Evolutionary conservation across 2,797 vertebrate genomes (phyloP).

Genomic region (Sebastes taczanowskii): DNA sequence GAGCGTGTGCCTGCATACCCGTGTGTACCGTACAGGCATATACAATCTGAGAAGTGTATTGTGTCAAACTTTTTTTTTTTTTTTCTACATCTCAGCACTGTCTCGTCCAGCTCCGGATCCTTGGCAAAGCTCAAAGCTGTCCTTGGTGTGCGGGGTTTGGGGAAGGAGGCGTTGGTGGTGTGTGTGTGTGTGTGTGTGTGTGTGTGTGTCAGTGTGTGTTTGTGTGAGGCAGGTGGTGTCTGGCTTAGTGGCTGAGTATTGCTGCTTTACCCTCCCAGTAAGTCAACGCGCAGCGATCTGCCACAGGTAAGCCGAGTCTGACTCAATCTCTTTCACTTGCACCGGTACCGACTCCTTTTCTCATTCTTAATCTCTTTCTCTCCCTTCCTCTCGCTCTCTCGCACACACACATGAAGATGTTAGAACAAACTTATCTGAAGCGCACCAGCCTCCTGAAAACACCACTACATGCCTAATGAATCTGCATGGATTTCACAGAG

Average conservation of each 20-base stretch:
- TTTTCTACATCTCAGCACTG: background rate
- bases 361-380: slow-evolving; percentile 39
- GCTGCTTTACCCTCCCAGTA: slow-evolving; percentile 49
- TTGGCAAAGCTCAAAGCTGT: slow-evolving; percentile 36
- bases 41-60: slow-evolving; percentile 6
- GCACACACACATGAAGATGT: slow-evolving; percentile 7
- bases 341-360: slow-evolving; percentile 35
- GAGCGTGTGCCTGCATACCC: background rate
- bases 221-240: slow-evolving; percentile 14
- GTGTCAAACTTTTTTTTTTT: slow-evolving; percentile 10
- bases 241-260: slow-evolving; percentile 46
- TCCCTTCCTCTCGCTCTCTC: background rate
- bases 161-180: background rate
- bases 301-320: slow-evolving; percentile 59
- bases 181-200: background rate
- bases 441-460: slow-evolving; percentile 53
- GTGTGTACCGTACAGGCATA: background rate
- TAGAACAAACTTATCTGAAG: slow-evolving; percentile 54
- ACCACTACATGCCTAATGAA: slow-evolving; percentile 58
- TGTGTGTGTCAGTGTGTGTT: background rate
- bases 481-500: slow-evolving; percentile 46
- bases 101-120: slow-evolving; percentile 16
- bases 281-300: slow-evolving; percentile 50
- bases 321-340: slow-evolving; percentile 56
- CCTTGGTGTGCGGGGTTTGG: slow-evolving; percentile 6